A percentile compares a stretch with the other conserved stretches of the same genome.
phyloP scores from a whole-genome alignment of 2,113 vertebrate species.

The Bettongia penicillata region DNA sequence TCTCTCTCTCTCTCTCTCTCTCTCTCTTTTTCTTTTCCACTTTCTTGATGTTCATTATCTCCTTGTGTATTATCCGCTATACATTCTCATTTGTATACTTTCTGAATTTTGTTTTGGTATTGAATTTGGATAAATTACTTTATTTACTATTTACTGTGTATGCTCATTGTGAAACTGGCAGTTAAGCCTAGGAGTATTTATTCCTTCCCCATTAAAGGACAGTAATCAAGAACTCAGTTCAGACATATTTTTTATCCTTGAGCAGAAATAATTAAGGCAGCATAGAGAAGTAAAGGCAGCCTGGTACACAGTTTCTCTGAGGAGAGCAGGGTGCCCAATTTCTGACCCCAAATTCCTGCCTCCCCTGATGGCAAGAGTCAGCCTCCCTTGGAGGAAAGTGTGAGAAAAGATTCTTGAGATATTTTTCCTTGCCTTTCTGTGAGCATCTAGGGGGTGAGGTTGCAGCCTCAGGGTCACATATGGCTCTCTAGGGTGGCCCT shows the following conservation, averaged over 20 bases:
- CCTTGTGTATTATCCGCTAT: too few species aligned
- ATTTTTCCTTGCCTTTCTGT: not conserved
- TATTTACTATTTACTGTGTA: not conserved
- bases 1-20: not conserved
- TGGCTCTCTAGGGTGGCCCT: too few species aligned
- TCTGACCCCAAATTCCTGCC: not conserved
- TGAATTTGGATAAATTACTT: not conserved
- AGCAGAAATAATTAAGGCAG: not conserved
- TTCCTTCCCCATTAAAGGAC: not conserved
- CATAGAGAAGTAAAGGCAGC: not conserved
- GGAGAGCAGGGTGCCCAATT: not conserved
- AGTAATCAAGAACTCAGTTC: not conserved
- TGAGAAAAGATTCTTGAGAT: not conserved
- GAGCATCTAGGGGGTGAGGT: not conserved
- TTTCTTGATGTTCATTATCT: not conserved
- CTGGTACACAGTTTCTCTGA: not conserved
- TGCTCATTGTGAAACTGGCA: not conserved
- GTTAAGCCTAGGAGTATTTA: not conserved
- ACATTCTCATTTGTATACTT: not conserved
- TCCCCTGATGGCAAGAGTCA: not conserved
- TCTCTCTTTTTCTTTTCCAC: not conserved
- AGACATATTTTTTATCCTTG: not conserved
- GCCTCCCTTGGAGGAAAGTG: not conserved
- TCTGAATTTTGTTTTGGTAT: not conserved
- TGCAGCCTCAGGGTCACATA: too few species aligned